phyloP scores from a whole-genome alignment of 1,140 invertebrate genomes.

The Lordiphosa mommai region DNA sequence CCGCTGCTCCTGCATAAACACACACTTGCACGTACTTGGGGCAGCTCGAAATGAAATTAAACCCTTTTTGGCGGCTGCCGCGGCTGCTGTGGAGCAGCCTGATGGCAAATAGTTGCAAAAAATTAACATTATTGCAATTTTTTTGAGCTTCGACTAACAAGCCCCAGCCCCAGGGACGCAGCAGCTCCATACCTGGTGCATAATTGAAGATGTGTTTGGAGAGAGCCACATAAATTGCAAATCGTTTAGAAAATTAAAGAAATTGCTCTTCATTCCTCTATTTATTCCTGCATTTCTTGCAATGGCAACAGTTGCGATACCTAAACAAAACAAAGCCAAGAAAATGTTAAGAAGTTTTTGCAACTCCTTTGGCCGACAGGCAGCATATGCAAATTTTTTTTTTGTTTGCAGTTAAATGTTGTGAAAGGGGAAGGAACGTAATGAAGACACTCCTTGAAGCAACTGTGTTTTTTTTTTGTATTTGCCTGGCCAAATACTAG shows the following conservation, averaged over 20 bases:
- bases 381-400: constrained; percentile 70
- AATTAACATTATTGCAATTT: constrained; percentile 72
- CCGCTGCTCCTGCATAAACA: constrained; percentile 63
- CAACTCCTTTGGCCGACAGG: constrained; percentile 37
- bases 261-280: constrained; percentile 24
- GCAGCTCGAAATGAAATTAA: constrained; percentile 67
- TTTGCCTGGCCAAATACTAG: constrained; percentile 14
- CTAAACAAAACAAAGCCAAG: constrained; percentile 41
- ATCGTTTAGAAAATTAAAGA: constrained; percentile 62
- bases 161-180: constrained; percentile 20
- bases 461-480: constrained; percentile 26
- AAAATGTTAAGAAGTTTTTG: constrained; percentile 53
- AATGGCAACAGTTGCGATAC: constrained; percentile 50
- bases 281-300: constrained; percentile 31
- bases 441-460: constrained; percentile 53
- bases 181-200: constrained; percentile 20
- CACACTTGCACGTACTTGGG: constrained; percentile 70
- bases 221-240: constrained; percentile 46
- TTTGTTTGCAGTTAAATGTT: constrained; percentile 48
- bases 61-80: constrained; percentile 64
- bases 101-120: constrained; percentile 56
- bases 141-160: constrained; percentile 45
- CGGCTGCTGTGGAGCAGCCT: constrained; percentile 13
- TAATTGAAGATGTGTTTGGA: constrained; percentile 40
- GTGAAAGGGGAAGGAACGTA: constrained; percentile 5